Conservation (phyloP, 2,888 invertebrate genomes). For the Ichneumon xanthorius region DNA sequence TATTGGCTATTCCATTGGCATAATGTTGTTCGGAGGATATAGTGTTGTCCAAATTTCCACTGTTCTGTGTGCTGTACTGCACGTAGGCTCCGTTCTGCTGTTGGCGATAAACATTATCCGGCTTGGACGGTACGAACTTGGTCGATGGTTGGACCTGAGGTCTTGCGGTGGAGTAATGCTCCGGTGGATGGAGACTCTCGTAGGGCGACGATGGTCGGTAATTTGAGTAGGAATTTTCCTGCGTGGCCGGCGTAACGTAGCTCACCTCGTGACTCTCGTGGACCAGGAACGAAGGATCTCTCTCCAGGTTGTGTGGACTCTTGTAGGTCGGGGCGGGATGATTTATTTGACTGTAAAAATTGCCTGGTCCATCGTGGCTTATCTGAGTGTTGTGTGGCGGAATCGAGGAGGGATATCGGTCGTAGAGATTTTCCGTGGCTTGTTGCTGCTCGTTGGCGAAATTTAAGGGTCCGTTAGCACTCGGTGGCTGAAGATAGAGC, state of each 20-base stretch:
- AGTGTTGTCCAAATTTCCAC: slow-evolving; percentile 52
- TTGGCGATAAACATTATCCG: slow-evolving; percentile 48
- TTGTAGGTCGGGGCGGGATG: slow-evolving; percentile 78
- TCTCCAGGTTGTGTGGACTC: slow-evolving; percentile 74
- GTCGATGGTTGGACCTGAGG: slow-evolving; percentile 66
- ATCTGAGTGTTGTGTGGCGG: slow-evolving; percentile 66
- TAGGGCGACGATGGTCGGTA: slow-evolving; percentile 79
- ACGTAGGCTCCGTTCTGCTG: slow-evolving; percentile 31
- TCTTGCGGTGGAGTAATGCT: slow-evolving; percentile 72
- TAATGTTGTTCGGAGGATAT: slow-evolving; percentile 52
- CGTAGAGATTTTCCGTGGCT: slow-evolving; percentile 68
- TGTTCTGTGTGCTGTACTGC: slow-evolving; percentile 34
- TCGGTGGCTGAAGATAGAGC: slow-evolving; percentile 75
- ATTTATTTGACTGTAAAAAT: slow-evolving; percentile 79
- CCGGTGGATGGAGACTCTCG: slow-evolving; percentile 75
- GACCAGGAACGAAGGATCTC: slow-evolving; percentile 80
- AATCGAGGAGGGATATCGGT: slow-evolving; percentile 69
- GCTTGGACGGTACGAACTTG: slow-evolving; percentile 72
- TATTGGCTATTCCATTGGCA: slow-evolving; percentile 65
- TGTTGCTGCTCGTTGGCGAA: slow-evolving; percentile 72
- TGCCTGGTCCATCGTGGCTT: slow-evolving; percentile 66
- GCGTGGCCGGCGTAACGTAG: slow-evolving; percentile 78
- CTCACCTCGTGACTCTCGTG: slow-evolving; percentile 83
- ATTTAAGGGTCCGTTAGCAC: slow-evolving; percentile 60
- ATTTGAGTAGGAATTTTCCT: slow-evolving; percentile 72